Evolutionary conservation across 2,113 vertebrate genomes (phyloP).

Genomic region (Phaethornis superciliosus): DNA sequence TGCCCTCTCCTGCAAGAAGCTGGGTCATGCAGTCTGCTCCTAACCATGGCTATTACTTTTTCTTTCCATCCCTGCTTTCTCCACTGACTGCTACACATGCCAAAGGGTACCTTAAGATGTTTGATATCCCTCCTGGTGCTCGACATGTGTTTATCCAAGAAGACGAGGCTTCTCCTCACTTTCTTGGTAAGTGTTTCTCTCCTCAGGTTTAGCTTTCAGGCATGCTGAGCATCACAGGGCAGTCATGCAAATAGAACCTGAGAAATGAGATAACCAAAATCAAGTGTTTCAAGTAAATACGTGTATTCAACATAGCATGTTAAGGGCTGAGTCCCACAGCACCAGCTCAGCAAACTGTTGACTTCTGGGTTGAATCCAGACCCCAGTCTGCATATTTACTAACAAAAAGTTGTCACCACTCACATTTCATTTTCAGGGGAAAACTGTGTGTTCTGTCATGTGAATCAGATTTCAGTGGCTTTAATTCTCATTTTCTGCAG

Average conservation of each 20-base stretch:
- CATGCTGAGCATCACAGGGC: background rate
- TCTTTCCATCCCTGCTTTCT: slow-evolving; percentile 72
- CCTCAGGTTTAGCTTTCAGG: background rate
- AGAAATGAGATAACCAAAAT: background rate
- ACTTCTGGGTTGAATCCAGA: background rate
- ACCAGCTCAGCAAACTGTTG: background rate
- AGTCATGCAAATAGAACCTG: background rate
- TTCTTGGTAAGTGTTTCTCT: slow-evolving; percentile 94
- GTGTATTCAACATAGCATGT: background rate
- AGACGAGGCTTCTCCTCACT: slow-evolving; percentile 95
- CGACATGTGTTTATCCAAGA: slow-evolving; percentile 98
- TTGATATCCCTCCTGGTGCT: slow-evolving; percentile 95
- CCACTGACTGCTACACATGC: slow-evolving; percentile 73
- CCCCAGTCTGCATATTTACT: background rate
- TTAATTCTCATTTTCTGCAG: background rate
- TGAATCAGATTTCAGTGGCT: background rate
- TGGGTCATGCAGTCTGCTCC: background rate
- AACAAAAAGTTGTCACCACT: background rate
- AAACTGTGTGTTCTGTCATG: background rate
- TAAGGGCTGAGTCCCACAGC: background rate
- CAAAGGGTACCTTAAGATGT: slow-evolving; percentile 99
- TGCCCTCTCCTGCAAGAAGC: slow-evolving; percentile 78
- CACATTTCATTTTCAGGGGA: background rate
- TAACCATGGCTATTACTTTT: slow-evolving; percentile 84
- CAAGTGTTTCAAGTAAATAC: accelerated